phyloP scores from a whole-genome alignment of 1,140 invertebrate species.

The Drosophila mauritiana region DNA sequence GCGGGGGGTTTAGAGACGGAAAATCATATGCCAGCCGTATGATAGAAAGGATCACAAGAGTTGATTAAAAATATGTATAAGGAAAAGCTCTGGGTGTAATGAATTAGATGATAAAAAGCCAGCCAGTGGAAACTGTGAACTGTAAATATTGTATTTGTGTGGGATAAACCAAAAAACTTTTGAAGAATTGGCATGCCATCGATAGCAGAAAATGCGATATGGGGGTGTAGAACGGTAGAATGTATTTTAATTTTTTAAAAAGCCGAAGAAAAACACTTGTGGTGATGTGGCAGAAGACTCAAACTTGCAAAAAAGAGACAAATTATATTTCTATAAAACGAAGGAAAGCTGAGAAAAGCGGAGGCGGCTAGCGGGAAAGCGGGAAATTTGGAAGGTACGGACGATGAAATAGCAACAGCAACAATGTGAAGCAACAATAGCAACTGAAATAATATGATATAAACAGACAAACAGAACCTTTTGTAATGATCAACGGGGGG shows the following conservation, averaged over 20 bases:
- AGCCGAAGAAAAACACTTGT: constrained; percentile 32
- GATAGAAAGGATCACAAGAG: constrained; percentile 5
- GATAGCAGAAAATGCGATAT: constrained; percentile 1
- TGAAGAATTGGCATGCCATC: constrained; percentile 45
- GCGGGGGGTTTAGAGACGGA: not conserved
- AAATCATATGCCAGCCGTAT: constrained; percentile 1
- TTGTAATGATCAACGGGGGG: constrained; percentile 58
- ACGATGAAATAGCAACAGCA: constrained; percentile 49
- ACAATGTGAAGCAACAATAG: constrained; percentile 75
- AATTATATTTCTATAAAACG: constrained; percentile 78
- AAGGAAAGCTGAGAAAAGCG: constrained; percentile 17
- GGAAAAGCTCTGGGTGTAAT: constrained; percentile 12
- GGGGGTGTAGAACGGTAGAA: constrained; percentile 37
- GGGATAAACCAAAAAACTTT: constrained; percentile 39
- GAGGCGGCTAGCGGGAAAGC: constrained; percentile 18
- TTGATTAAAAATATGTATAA: constrained; percentile 10
- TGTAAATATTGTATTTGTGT: constrained; percentile 78
- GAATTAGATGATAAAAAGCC: constrained; percentile 33
- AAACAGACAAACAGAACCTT: constrained; percentile 41
- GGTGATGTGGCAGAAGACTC: constrained; percentile 75
- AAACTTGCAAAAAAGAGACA: constrained; percentile 45
- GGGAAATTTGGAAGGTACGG: constrained; percentile 38
- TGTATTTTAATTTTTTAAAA: constrained; percentile 75
- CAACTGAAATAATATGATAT: constrained; percentile 47
- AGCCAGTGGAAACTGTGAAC: constrained; percentile 33